Percentiles rank a stretch among this genome's conserved stretches.
phyloP scores from a whole-genome alignment of 2,888 invertebrate species.

The Philopedon plagiatum region DNA sequence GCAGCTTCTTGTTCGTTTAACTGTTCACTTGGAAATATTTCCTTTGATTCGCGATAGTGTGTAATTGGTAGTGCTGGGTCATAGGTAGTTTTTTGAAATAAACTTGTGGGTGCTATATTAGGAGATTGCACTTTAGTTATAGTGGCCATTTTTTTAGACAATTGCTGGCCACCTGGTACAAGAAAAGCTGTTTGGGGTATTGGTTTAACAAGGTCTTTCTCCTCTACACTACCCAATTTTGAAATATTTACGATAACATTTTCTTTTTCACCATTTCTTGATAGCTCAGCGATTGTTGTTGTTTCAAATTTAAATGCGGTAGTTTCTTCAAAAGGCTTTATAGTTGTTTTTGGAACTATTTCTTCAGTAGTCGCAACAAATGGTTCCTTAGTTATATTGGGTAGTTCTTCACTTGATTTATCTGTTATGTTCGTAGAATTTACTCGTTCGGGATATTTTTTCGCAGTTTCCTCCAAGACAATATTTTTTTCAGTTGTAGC shows the following conservation, averaged over 20 bases:
- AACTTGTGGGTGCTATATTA: slow-evolving; percentile 55
- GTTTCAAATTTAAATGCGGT: slow-evolving; percentile 43
- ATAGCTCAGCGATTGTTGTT: slow-evolving; percentile 13
- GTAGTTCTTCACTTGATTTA: background rate
- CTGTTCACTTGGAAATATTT: background rate
- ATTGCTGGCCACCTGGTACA: slow-evolving; percentile 74
- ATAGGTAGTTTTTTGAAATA: slow-evolving; percentile 8
- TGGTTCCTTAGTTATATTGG: slow-evolving; percentile 12
- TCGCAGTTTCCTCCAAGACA: background rate
- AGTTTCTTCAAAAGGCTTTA: slow-evolving; percentile 30
- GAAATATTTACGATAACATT: background rate
- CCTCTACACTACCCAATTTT: slow-evolving; percentile 2
- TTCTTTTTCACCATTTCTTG: slow-evolving; percentile 16
- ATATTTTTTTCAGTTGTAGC: background rate
- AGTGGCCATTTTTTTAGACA: slow-evolving; percentile 67
- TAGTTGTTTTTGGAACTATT: slow-evolving; percentile 32
- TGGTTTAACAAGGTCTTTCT: slow-evolving; percentile 68
- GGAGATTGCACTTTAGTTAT: slow-evolving; percentile 75
- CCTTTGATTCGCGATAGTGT: slow-evolving; percentile 36
- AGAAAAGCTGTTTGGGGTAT: slow-evolving; percentile 73
- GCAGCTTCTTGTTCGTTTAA: slow-evolving; percentile 63
- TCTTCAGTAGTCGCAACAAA: slow-evolving; percentile 27
- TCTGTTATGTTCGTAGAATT: background rate
- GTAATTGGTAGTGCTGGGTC: slow-evolving; percentile 19
- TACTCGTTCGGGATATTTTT: background rate